These are phyloP conservation scores for Tachina grossa DNA, from an alignment of 2,888 invertebrate genomes.

Conservation along the genomic window DNA sequence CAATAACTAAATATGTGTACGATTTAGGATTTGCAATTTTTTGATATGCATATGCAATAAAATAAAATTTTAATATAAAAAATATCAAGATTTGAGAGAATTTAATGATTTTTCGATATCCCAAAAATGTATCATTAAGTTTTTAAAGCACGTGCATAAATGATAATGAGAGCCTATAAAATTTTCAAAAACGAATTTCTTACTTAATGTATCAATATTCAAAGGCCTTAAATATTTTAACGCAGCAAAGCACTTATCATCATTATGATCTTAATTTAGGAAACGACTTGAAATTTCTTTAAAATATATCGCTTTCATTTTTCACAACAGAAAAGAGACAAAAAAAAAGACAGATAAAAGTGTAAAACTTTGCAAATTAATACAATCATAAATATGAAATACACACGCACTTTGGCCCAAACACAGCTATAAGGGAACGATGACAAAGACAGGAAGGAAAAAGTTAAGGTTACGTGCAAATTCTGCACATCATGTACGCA, in stretches of 20 bases:
- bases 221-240: conserved; percentile 45
- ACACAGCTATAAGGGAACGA: conserved; percentile 6
- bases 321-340: conserved; percentile 16
- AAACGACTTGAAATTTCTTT: conserved; percentile 30
- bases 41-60: background rate
- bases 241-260: conserved; percentile 35
- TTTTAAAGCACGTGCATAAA: conserved; percentile 22
- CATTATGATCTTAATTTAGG: conserved; percentile 42
- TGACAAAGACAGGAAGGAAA: conserved; percentile 15
- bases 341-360: conserved; percentile 51
- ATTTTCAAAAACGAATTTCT: conserved; percentile 15
- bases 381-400: conserved; percentile 60
- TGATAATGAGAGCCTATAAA: conserved; percentile 42
- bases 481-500: conserved; percentile 32
- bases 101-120: background rate
- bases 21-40: too few relatives aligned
- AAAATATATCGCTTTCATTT: background rate
- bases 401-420: conserved; percentile 7
- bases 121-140: background rate
- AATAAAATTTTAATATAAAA: background rate
- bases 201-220: conserved; percentile 36
- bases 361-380: conserved; percentile 68
- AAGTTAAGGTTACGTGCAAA: conserved; percentile 60
- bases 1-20: too few relatives aligned
- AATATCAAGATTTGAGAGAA: background rate